A percentile compares a stretch with the other conserved stretches of the same genome.
Conservation (phyloP, 2,797 vertebrate species). For the Crocidura indochinensis region DNA sequence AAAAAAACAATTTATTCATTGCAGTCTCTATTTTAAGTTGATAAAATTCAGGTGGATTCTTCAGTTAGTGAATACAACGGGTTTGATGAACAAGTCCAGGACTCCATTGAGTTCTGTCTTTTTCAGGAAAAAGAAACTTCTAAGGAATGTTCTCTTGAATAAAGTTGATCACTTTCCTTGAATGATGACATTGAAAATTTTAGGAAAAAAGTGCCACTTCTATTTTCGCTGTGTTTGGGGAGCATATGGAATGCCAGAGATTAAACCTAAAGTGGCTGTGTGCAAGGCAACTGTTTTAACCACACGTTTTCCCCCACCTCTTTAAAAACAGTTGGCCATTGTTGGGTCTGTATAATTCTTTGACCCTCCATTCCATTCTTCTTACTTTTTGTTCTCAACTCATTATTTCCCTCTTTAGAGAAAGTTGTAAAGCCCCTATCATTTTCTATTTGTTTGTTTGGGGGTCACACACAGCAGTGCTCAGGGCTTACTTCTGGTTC, state of each 20-base stretch:
- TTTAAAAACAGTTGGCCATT: not conserved
- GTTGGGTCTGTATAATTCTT: slow-evolving; percentile 23
- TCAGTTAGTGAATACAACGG: slow-evolving; percentile 61
- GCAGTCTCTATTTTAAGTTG: not conserved
- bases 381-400: not conserved
- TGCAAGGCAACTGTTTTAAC: too few species aligned
- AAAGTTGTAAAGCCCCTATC: not conserved
- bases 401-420: not conserved
- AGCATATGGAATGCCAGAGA: too few species aligned
- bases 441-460: too few species aligned
- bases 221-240: not conserved
- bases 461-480: too few species aligned
- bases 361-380: rapidly evolving
- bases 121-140: slow-evolving; percentile 75
- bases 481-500: too few species aligned
- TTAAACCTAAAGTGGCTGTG: too few species aligned
- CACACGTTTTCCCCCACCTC: not conserved
- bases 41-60: slow-evolving; percentile 29
- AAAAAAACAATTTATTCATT: not conserved
- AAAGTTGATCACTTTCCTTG: slow-evolving; percentile 63
- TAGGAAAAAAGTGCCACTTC: not conserved
- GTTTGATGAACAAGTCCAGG: slow-evolving; percentile 60
- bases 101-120: slow-evolving; percentile 72
- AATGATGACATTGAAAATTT: slow-evolving; percentile 17
- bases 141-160: slow-evolving; percentile 72